phyloP scores from a whole-genome alignment of 1,140 invertebrate species.

The Patella vulgata region DNA sequence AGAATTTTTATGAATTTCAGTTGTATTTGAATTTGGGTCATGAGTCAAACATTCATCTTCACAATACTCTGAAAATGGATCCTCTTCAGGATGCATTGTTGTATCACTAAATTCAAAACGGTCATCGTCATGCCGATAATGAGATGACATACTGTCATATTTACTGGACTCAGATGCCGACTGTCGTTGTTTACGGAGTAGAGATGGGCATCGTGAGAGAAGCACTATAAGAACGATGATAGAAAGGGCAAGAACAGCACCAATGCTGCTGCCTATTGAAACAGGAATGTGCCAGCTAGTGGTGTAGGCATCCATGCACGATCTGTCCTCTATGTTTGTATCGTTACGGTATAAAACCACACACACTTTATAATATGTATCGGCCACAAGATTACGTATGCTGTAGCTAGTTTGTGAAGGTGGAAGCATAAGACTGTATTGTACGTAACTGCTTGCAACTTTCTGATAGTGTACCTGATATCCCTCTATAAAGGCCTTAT shows the following conservation, averaged over 20 bases:
- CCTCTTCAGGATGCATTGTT: constrained; percentile 46
- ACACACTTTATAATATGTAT: constrained; percentile 61
- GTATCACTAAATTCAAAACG: constrained; percentile 56
- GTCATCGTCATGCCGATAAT: constrained; percentile 45
- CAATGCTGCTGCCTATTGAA: constrained; percentile 61
- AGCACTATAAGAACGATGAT: constrained; percentile 60
- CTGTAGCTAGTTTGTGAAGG: constrained; percentile 34
- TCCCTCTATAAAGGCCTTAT: constrained; percentile 25
- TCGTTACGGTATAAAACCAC: constrained; percentile 53
- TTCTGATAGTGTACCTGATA: constrained; percentile 54
- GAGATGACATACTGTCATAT: constrained; percentile 59
- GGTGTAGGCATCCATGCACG: constrained; percentile 58
- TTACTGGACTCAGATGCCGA: constrained; percentile 39
- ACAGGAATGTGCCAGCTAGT: constrained; percentile 61
- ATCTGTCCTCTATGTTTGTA: constrained; percentile 29
- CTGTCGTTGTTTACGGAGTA: constrained; percentile 36
- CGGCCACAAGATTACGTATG: constrained; percentile 54
- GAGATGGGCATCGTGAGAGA: constrained; percentile 48
- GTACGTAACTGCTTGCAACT: constrained; percentile 48
- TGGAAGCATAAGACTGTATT: constrained; percentile 47
- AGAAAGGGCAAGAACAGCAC: constrained; percentile 55
- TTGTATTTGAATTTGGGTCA: too few species aligned
- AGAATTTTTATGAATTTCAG: too few species aligned
- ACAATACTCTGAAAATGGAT: constrained; percentile 37
- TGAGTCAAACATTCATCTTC: constrained; percentile 20